Conservation (phyloP, 2,113 vertebrate genomes). For the Hippoglossus stenolepis region DNA sequence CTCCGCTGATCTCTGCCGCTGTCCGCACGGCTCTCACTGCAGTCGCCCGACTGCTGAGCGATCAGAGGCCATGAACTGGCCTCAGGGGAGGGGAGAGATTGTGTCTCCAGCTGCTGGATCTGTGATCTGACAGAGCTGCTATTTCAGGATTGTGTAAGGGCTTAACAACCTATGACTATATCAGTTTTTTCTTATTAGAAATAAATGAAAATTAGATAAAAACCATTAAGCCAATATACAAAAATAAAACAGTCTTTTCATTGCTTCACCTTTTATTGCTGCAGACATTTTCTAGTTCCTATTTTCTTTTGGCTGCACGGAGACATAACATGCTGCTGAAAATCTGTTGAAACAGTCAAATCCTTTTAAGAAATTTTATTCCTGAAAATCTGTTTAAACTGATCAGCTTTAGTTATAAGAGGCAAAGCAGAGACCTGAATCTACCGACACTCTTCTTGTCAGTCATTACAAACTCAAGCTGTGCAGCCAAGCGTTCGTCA, state of each 20-base stretch:
- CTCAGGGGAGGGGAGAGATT: conserved; percentile 8
- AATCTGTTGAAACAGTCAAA: not conserved
- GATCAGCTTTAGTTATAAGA: not conserved
- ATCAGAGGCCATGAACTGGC: conserved; percentile 56
- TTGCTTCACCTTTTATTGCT: not conserved
- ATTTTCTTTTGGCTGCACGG: not conserved
- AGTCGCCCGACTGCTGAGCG: conserved; percentile 8
- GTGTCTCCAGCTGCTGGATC: not conserved
- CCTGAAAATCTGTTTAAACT: not conserved
- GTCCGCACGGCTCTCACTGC: conserved; percentile 3
- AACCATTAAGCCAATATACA: too few relatives aligned
- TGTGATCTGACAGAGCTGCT: conserved; percentile 2
- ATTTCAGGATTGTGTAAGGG: conserved; percentile 9
- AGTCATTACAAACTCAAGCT: not conserved
- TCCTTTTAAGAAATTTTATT: not conserved
- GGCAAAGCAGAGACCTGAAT: not conserved
- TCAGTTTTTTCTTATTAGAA: not conserved
- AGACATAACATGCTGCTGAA: not conserved
- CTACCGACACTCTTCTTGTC: not conserved
- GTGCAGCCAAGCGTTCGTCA: not conserved
- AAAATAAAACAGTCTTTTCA: too few relatives aligned
- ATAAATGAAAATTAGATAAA: not conserved
- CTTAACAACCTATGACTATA: too few relatives aligned
- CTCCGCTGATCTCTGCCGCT: conserved; percentile 21
- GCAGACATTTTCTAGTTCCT: not conserved